phyloP scores from a whole-genome alignment of 1,140 invertebrate species.

The Lepidotrigona ventralis region DNA sequence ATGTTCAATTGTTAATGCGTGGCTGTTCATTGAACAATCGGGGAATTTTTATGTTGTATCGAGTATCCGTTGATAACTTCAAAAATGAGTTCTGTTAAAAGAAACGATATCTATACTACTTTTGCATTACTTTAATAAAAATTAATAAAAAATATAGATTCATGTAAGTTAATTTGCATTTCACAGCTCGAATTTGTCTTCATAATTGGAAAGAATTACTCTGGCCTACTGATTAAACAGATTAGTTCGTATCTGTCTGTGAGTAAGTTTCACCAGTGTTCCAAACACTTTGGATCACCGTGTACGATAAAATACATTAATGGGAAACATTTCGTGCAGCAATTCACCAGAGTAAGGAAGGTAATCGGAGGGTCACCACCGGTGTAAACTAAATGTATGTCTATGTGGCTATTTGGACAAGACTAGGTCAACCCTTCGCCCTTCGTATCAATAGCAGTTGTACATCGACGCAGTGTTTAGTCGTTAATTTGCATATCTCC shows the following conservation, averaged over 20 bases:
- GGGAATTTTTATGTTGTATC: neutral
- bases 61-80: too few species aligned
- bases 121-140: neutral
- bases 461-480: slow-evolving; percentile 59
- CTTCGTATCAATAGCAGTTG: slow-evolving; percentile 54
- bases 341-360: neutral
- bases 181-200: too few species aligned
- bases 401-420: slow-evolving; percentile 37
- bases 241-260: neutral
- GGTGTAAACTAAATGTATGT: slow-evolving; percentile 39
- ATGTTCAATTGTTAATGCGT: neutral
- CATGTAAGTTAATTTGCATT: too few species aligned
- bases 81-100: too few species aligned
- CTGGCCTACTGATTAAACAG: too few species aligned
- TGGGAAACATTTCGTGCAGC: neutral
- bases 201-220: neutral
- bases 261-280: neutral
- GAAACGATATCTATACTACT: neutral
- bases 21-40: neutral
- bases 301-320: neutral
- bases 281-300: neutral
- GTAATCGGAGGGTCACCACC: slow-evolving; percentile 10
- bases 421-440: slow-evolving; percentile 34
- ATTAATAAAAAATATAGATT: neutral
- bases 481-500: slow-evolving; percentile 63